Base-by-base conservation (phyloP, 2,888 invertebrate genomes). In the Peribatodes rhomboidaria region DNA sequence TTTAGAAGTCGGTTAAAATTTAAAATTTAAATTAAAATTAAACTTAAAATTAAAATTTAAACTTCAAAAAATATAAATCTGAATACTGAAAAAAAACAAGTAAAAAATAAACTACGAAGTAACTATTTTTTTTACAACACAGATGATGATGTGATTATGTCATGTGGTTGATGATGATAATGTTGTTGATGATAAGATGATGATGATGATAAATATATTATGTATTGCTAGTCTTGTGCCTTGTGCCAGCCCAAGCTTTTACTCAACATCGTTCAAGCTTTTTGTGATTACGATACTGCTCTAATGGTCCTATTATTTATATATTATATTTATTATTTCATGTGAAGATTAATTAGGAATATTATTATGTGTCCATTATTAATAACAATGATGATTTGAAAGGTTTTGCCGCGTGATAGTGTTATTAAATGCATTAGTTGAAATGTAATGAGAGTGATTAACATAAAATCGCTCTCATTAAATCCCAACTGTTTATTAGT, bases 271-370 rank as follows among this genome's bases (percentile, higher is more conserved):
- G 53, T n/a, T 41, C 13, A 13, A 57, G 18, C 6, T 37, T 57
- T 49, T 49, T 47, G 57, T 46, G 22, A 35, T 57, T 22, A 57
- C 46, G 47, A 37, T 46, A 46, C 37, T 14, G 14, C n/a, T 50
- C 31, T 58, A 58, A 50, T 58, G 50, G 58, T 18, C 4, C 7
- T 41, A 50, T 58, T 42, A 58, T 58, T 50, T 50, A 50, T n/a
- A n/a, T n/a, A n/a, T n/a, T n/a, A n/a, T n/a, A n/a, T n/a, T 50
- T 20, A 42, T 42, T 31, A 41, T 58, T 58, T 42, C 49, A 53
- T 39, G 14, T 14, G 42, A 41, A 58, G 58, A 58, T 50, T 58
- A 58, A 58, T 50, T 58, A 42, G 41, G 41, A 41, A 41, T 54
- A 41, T 54, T 54, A 54, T 54, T 41, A 54, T 39, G 2, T 35